These are phyloP conservation scores for Meloidogyne exigua DNA, from an alignment of 1,140 invertebrate genomes.

Conservation along the genomic window DNA sequence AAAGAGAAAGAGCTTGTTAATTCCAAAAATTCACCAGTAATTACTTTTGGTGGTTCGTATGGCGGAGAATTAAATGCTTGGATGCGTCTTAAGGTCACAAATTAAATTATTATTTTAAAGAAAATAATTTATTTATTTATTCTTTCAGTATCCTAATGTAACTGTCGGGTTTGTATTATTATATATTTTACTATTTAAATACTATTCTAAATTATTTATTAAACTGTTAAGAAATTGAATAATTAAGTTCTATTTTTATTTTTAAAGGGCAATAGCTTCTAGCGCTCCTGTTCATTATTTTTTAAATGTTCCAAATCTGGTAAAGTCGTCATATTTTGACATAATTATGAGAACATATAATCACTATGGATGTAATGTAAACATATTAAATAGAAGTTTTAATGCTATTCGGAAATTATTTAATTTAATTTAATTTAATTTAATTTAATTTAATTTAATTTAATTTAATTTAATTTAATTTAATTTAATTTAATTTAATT, in stretches of 20 bases:
- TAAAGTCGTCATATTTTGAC: conserved; percentile 77
- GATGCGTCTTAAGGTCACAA: conserved; percentile 75
- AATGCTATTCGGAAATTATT: conserved; percentile 44
- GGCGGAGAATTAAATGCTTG: conserved; percentile 90
- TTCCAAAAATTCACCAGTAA: conserved; percentile 63
- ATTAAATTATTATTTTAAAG: too few relatives aligned
- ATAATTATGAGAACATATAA: conserved; percentile 79
- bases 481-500: conserved; percentile 11
- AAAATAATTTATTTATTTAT: not conserved
- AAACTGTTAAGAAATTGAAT: too few relatives aligned
- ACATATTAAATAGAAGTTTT: conserved; percentile 40
- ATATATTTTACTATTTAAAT: conserved; percentile 25
- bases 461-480: not conserved
- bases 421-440: not conserved
- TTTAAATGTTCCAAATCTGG: conserved; percentile 64
- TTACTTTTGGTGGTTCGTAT: conserved; percentile 84
- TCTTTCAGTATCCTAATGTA: conserved; percentile 76
- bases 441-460: too few relatives aligned
- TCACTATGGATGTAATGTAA: conserved; percentile 71
- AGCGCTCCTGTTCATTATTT: conserved; percentile 93
- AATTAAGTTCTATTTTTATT: too few relatives aligned
- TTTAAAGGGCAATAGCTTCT: conserved; percentile 79
- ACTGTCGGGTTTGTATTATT: conserved; percentile 70
- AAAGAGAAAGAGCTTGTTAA: conserved; percentile 65
- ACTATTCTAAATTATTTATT: too few relatives aligned